Conservation (phyloP, 2,113 vertebrate genomes). For the Tenebrosternarchus preto region DNA sequence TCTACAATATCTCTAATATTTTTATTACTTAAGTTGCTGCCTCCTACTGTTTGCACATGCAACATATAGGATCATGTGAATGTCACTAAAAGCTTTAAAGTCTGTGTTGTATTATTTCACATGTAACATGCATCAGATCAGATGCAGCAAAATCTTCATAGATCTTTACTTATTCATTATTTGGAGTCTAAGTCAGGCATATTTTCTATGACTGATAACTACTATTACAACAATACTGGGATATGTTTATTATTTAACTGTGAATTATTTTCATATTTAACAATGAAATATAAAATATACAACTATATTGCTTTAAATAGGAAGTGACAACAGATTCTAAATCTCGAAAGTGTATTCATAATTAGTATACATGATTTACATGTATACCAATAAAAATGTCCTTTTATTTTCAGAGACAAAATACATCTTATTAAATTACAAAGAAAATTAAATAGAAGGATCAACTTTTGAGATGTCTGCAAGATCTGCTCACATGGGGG, state of each 20-base stretch:
- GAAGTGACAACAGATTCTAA: neutral
- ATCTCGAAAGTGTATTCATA: neutral
- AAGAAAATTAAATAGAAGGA: neutral
- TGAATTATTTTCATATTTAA: neutral
- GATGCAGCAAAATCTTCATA: conserved; percentile 50
- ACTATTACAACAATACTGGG: too few species aligned
- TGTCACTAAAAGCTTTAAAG: too few species aligned
- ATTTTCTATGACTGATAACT: neutral
- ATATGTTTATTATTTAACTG: too few species aligned
- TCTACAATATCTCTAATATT: too few species aligned
- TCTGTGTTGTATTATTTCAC: conserved; percentile 53
- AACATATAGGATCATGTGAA: conserved; percentile 45
- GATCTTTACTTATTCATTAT: conserved; percentile 49
- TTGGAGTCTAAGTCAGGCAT: conserved; percentile 40
- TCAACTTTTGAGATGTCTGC: conserved; percentile 5
- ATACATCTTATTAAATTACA: neutral
- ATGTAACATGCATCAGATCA: conserved; percentile 48
- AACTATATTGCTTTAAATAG: neutral
- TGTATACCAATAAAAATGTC: too few species aligned
- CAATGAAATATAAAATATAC: neutral
- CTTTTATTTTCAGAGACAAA: conserved; percentile 6
- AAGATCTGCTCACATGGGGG: neutral
- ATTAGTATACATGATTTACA: conserved; percentile 5
- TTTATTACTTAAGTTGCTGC: too few species aligned
- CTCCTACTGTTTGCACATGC: conserved; percentile 47